Percentiles rank a stretch among this genome's conserved stretches.
These are phyloP conservation scores for Thumatha senex DNA, from an alignment of 2,888 invertebrate genomes.

Conservation along the genomic window DNA sequence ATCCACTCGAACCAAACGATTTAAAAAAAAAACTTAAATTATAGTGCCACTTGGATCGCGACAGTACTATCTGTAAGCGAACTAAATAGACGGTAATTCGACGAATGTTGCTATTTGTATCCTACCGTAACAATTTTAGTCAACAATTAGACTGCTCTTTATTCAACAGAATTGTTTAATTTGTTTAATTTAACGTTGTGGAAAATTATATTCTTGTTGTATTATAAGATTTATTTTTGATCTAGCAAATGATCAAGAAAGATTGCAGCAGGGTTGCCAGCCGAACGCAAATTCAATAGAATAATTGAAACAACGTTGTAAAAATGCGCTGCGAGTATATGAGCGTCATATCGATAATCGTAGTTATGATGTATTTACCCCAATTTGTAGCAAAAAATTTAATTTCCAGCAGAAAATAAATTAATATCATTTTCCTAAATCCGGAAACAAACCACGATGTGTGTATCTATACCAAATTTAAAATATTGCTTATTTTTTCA, in stretches of 20 bases:
- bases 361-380: no score
- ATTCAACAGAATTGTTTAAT: constrained; percentile 29
- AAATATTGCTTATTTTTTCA: no score
- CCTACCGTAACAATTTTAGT: constrained; percentile 42
- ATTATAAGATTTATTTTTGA: not conserved
- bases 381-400: no score
- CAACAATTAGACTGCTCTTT: constrained; percentile 29
- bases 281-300: not conserved
- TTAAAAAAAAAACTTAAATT: constrained; percentile 40
- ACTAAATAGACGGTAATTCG: constrained; percentile 43
- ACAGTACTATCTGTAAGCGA: constrained; percentile 27
- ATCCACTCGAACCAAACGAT: constrained; percentile 45
- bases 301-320: no score
- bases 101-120: constrained; percentile 41
- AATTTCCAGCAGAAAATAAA: no score
- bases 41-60: constrained; percentile 35
- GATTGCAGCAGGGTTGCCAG: not conserved
- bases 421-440: no score
- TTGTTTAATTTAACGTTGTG: constrained; percentile 25
- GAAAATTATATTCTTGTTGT: constrained; percentile 18
- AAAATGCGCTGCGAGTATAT: no score
- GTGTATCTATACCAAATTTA: no score
- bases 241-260: not conserved
- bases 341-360: no score
- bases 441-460: no score